Evolutionary conservation across 2,113 vertebrate genomes (phyloP), one percentile per base, ranked within the genome.

Genomic region (Scytalopus superciliaris): DNA sequence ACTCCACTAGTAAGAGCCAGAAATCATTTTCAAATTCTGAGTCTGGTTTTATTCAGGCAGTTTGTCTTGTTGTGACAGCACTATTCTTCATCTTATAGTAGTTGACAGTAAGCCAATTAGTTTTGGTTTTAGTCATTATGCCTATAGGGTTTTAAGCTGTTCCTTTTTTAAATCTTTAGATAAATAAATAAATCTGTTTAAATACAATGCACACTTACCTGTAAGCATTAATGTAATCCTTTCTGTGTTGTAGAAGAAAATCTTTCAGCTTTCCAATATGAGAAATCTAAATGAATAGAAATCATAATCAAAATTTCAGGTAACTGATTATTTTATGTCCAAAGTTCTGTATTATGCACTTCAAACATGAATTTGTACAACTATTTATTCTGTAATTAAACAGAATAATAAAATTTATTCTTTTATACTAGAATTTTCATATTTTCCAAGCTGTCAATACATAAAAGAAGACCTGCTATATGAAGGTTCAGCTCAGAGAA

Each of bases 251-350:
- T 19, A 99, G 98, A 87, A 99, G 98, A 96, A 99, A 99, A 93
- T 99, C 99, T 96, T 99, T 99, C 96, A 99, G 98, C 86, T 99
- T 99, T 87, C 98, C 99, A 96, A 99, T 99, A 97, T 99, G 99
- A 19, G 98, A 98, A 93, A 99, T 98, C 99, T 99, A 96, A 84
- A 97, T 10, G 4, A 97, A 94, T 1, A 93, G 73, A 92, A 89
- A 93, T 14, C 2, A 44, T 12, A 83, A 91, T 82, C 86, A 94
- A 95, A 81, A 75, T 11, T 73, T 56, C 40, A 92, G 3, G 25
- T 11, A 66, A 40, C 3, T 12, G 6, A 42, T 31, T 64, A 57
- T 63, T 84, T 76, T 39, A 53, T 17, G 1, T 33, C 62, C 45
- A 9, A 90, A 88, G 33, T 62, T 69, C 37, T 83, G 25, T 77